Evolutionary conservation across 2,113 vertebrate genomes (phyloP).

Genomic region (Bubo scandiacus): DNA sequence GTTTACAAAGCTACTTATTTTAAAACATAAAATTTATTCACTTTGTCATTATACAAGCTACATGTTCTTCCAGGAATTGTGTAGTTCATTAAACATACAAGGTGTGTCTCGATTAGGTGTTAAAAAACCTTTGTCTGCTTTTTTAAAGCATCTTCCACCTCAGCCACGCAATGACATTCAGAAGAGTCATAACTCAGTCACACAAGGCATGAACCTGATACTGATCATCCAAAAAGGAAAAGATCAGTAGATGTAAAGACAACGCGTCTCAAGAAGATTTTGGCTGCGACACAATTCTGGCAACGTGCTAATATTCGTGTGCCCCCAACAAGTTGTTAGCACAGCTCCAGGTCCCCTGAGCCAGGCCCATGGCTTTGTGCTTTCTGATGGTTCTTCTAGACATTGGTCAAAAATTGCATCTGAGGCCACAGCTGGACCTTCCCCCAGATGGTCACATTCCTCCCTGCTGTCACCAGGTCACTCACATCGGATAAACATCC

Average conservation of each 20-base stretch:
- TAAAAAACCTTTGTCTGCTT: background rate
- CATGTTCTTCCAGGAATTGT: background rate
- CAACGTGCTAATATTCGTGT: accelerated
- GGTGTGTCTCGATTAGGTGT: accelerated
- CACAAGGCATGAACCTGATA: background rate
- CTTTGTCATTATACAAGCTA: background rate
- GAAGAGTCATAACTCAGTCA: no score
- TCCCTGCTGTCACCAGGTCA: background rate
- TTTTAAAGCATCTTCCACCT: background rate
- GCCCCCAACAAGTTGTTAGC: accelerated
- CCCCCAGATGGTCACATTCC: background rate
- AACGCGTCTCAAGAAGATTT: background rate
- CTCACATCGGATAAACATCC: accelerated
- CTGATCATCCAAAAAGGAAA: no score
- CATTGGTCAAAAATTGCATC: accelerated
- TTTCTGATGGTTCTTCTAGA: no score
- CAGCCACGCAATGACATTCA: accelerated
- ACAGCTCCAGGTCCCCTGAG: background rate
- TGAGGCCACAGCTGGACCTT: no score
- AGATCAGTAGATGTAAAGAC: accelerated
- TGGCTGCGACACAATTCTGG: background rate
- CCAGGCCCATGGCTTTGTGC: background rate
- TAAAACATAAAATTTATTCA: background rate
- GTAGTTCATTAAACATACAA: background rate
- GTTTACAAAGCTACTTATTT: background rate